Evolutionary conservation across 2,113 vertebrate species (phyloP), one percentile per base, ranked within the genome.

Genomic region (Upupa epops): DNA sequence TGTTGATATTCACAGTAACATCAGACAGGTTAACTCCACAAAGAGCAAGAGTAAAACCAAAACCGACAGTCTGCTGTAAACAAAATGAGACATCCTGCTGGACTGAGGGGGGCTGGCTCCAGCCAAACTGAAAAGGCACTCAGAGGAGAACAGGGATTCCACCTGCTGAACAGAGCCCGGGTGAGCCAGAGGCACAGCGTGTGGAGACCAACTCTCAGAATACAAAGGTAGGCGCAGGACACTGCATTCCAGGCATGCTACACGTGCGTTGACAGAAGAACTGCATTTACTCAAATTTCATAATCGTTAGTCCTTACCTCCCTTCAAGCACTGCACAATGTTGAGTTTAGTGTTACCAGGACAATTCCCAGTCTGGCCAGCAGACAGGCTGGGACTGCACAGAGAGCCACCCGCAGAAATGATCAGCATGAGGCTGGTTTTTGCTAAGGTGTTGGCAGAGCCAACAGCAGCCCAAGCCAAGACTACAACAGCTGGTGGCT

Each of bases 91-190:
- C 61, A 64, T 83, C 82, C 83, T 65, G 78, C 40, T 64, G 82
- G 80, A 42, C 58, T 42, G 56, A 81, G 64, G 66, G 71, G 81
- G 59, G 81, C 63, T 88, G 85, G 81, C 86, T 93, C 68, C 81
- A 80, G 88, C 31, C 65, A 61, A 86, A 90, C 70, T 17, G 64
- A 76, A 92, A 96, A 97, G 96, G 96, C 96, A 97, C 94, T 89
- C 37, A 7, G 20, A 65, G 77, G 6, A 84, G 79, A 42, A 20
- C 45, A 79, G 28, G 49, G 15, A 66, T 93, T 54, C 58, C 69
- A 37, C 12, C n/a, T 20, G 73, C 45, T 52, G 59, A 46, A 36
- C 60, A 28, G 5, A 22, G 68, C 64, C 72, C 6, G 3, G 60
- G 6, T 2, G 7, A 42, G 26, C 8, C 3, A 6, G 52, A 86